A percentile compares a stretch with the other conserved stretches of the same genome.
Conservation (phyloP, 2,797 vertebrate genomes). For the Hipposideros larvatus region DNA sequence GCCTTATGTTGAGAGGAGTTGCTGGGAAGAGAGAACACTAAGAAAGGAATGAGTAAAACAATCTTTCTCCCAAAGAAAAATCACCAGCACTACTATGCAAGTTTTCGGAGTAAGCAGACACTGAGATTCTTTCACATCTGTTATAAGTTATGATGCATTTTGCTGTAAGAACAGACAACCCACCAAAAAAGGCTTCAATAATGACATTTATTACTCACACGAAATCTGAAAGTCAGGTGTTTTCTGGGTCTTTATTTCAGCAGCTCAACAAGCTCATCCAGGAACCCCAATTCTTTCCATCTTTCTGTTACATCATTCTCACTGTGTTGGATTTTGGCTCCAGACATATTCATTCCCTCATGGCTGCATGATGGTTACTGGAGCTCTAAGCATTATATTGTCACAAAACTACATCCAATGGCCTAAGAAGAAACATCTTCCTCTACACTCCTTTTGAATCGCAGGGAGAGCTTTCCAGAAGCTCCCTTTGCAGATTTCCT, state of each 20-base stretch:
- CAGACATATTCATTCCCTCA: not conserved
- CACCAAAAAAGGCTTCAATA: not conserved
- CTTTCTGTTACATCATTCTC: not conserved
- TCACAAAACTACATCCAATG: not conserved
- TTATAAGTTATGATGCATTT: not conserved
- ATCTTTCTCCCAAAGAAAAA: not conserved
- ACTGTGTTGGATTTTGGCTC: not conserved
- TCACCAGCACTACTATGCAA: not conserved
- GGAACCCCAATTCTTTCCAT: not conserved
- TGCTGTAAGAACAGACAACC: not conserved
- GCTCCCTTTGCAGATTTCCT: not conserved
- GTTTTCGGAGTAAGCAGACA: not conserved
- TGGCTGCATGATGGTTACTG: not conserved
- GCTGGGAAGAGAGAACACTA: not conserved
- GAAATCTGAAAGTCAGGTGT: not conserved
- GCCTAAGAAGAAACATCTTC: not conserved
- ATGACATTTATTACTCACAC: conserved; percentile 9
- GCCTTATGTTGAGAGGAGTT: not conserved
- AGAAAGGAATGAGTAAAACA: not conserved
- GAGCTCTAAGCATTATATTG: not conserved
- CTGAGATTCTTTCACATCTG: not conserved
- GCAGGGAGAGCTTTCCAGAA: conserved; percentile 37
- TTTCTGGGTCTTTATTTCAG: not conserved
- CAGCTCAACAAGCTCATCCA: not conserved
- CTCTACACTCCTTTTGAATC: conserved; percentile 1